Percentiles rank a stretch among this genome's conserved stretches.
Conservation (phyloP, 2,113 vertebrate species). For the Proterorhinus semilunaris region DNA sequence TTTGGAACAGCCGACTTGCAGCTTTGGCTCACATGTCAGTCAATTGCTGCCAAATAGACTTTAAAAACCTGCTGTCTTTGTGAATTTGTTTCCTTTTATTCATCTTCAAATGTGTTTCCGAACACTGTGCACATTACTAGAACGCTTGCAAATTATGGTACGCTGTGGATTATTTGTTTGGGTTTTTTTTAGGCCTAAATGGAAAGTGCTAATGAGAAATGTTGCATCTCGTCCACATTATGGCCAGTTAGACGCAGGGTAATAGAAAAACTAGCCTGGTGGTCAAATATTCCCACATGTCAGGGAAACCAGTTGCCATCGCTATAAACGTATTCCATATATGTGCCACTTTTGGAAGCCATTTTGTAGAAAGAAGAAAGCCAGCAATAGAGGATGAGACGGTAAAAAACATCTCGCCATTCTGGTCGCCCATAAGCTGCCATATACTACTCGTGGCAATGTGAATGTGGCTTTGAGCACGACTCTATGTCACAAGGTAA, state of each 20-base stretch:
- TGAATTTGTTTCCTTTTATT: conserved; percentile 4
- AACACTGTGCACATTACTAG: no score
- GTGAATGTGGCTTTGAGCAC: background rate
- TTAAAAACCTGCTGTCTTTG: conserved; percentile 8
- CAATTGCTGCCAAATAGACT: conserved; percentile 1
- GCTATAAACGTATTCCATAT: background rate
- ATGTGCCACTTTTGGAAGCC: no score
- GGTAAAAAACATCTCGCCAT: no score
- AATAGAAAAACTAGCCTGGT: background rate
- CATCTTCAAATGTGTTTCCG: conserved; percentile 4
- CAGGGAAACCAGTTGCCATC: background rate
- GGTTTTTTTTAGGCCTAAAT: background rate
- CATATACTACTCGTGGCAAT: background rate
- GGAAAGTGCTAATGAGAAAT: background rate
- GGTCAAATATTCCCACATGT: background rate
- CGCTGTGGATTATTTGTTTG: background rate
- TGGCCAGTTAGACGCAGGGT: no score
- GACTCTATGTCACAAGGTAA: background rate
- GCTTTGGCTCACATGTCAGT: conserved; percentile 8
- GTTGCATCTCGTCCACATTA: background rate
- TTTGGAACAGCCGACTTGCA: conserved; percentile 6
- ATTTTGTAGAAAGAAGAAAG: no score
- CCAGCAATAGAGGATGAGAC: no score
- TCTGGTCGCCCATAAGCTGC: background rate
- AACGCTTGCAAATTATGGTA: background rate